Conservation (phyloP, 1,140 invertebrate species). For the Oscheius sp. region DNA sequence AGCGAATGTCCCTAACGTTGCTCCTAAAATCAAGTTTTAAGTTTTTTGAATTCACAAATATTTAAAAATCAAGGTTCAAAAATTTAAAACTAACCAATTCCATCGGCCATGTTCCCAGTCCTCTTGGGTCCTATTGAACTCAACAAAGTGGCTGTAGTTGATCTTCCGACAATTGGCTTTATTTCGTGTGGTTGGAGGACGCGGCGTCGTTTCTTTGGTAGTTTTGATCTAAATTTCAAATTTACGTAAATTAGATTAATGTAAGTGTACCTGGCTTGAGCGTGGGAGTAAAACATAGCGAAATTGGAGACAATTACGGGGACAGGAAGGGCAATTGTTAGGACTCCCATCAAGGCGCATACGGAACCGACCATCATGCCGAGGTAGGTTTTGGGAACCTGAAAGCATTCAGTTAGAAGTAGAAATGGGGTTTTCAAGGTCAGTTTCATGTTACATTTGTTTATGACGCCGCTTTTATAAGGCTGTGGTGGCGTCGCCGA, state of each 20-base stretch:
- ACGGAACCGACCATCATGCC: conserved; percentile 82
- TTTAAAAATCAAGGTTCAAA: not conserved
- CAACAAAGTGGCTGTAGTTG: conserved; percentile 32
- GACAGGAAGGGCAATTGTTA: conserved; percentile 84
- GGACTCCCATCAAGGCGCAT: conserved; percentile 80
- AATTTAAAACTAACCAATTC: not conserved
- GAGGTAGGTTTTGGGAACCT: conserved; percentile 76
- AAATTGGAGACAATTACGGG: conserved; percentile 91
- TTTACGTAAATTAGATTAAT: conserved; percentile 23
- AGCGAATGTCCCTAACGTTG: not conserved
- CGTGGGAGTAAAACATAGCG: conserved; percentile 87
- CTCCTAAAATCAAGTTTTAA: not conserved
- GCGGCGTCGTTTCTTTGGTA: conserved; percentile 78
- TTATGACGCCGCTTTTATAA: too few relatives aligned
- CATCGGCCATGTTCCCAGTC: not conserved
- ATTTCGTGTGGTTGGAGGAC: conserved; percentile 70
- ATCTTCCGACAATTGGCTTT: conserved; percentile 35
- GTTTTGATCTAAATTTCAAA: conserved; percentile 69
- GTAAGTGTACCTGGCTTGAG: conserved; percentile 77
- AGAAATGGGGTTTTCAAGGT: too few relatives aligned
- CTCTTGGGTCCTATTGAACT: conserved; percentile 24
- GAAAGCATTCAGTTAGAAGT: too few relatives aligned
- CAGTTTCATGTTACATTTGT: too few relatives aligned
- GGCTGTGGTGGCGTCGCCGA: too few relatives aligned
- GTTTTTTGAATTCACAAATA: not conserved